phyloP scores from a whole-genome alignment of 1,140 invertebrate genomes.

The Phymastichus coffea region DNA sequence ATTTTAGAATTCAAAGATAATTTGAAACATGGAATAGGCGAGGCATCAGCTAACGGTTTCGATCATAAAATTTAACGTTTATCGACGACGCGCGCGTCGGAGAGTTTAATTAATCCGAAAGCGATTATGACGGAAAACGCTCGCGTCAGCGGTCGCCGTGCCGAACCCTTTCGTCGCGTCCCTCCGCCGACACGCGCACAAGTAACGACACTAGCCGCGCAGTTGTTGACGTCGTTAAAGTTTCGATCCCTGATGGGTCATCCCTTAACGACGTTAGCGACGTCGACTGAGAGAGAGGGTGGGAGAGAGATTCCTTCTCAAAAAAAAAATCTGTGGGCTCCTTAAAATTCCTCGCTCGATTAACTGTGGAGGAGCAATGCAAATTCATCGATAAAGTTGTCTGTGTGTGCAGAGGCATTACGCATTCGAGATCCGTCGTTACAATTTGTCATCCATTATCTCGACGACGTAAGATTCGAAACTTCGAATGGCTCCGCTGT shows the following conservation, averaged over 20 bases:
- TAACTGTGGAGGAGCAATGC: too few relatives aligned
- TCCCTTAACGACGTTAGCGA: background rate
- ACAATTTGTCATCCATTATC: conserved; percentile 53
- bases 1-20: too few relatives aligned
- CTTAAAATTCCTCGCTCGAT: too few relatives aligned
- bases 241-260: background rate
- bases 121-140: conserved; percentile 54
- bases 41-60: conserved; percentile 25
- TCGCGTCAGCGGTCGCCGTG: conserved; percentile 27
- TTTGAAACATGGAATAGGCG: too few relatives aligned
- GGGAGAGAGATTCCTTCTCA: background rate
- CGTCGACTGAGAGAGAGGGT: background rate
- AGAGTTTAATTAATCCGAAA: conserved; percentile 60
- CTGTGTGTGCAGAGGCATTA: conserved; percentile 41
- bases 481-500: conserved; percentile 48
- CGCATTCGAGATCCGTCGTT: conserved; percentile 47
- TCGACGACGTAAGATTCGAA: conserved; percentile 47
- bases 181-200: background rate
- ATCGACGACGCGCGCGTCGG: conserved; percentile 46
- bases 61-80: conserved; percentile 57
- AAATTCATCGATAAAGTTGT: too few relatives aligned
- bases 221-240: too few relatives aligned
- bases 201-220: too few relatives aligned
- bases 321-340: too few relatives aligned
- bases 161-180: conserved; percentile 40